These are phyloP conservation scores for Drosophila saltans DNA, from an alignment of 1,140 invertebrate genomes.

Conservation along the genomic window DNA sequence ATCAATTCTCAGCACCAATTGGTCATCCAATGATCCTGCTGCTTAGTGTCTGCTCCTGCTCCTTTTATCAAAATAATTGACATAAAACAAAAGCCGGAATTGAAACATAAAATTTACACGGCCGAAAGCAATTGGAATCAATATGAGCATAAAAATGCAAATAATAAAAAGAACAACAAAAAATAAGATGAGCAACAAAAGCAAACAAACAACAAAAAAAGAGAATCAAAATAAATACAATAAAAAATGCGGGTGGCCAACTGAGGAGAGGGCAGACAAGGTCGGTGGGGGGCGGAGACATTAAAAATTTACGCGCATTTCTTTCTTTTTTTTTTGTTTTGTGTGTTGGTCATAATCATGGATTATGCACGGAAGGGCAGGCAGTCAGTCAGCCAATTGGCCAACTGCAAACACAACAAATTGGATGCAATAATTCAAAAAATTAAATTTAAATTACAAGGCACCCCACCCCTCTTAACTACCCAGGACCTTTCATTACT, in stretches of 20 bases:
- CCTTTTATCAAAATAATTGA: slow-evolving; percentile 54
- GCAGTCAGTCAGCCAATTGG: neutral
- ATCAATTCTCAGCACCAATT: neutral
- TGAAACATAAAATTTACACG: slow-evolving; percentile 56
- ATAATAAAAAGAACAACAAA: slow-evolving; percentile 52
- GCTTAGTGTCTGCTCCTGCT: neutral
- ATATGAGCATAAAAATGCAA: slow-evolving; percentile 45
- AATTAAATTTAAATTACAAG: slow-evolving; percentile 57
- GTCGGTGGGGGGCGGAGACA: slow-evolving; percentile 17
- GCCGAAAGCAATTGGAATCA: slow-evolving; percentile 57
- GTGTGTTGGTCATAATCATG: slow-evolving; percentile 1
- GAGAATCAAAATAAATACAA: neutral
- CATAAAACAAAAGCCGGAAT: slow-evolving; percentile 59
- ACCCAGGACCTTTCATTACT: no score
- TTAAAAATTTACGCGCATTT: slow-evolving; percentile 65
- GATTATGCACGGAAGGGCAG: slow-evolving; percentile 9
- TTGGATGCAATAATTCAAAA: slow-evolving; percentile 53
- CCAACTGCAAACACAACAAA: slow-evolving; percentile 26
- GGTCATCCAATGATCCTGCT: slow-evolving; percentile 1
- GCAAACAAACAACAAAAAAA: slow-evolving; percentile 27
- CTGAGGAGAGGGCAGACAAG: no score
- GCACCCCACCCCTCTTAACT: no score
- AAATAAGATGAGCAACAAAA: slow-evolving; percentile 25
- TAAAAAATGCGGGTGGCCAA: neutral
- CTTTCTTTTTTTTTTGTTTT: slow-evolving; percentile 15